Evolutionary conservation across 2,888 invertebrate species (phyloP).

Genomic region (Netelia melanura): DNA sequence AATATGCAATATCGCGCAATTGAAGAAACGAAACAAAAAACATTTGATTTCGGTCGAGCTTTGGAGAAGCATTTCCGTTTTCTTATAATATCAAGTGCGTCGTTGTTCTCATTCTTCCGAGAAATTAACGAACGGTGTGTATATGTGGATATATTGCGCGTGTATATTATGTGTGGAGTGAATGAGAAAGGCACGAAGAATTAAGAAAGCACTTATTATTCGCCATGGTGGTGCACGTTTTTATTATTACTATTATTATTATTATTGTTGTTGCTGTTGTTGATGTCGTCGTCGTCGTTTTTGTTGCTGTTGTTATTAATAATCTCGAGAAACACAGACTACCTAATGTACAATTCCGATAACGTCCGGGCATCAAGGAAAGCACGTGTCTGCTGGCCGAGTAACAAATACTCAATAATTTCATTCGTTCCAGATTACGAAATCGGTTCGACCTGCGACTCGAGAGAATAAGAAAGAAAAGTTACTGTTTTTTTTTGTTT

Average conservation of each 20-base stretch:
- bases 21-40: conserved; percentile 30
- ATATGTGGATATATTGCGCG: background rate
- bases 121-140: conserved; percentile 43
- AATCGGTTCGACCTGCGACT: conserved; percentile 37
- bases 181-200: conserved; percentile 80
- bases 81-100: conserved; percentile 44
- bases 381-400: conserved; percentile 68
- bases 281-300: too few species aligned
- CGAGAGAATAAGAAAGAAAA: background rate
- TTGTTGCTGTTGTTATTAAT: conserved; percentile 62
- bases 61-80: background rate
- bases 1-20: conserved; percentile 31
- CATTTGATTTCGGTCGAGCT: background rate
- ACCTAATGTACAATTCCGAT: conserved; percentile 77
- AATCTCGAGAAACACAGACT: conserved; percentile 74
- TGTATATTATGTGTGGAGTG: conserved; percentile 61
- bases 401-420: conserved; percentile 64
- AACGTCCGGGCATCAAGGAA: conserved; percentile 68
- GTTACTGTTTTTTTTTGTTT: conserved; percentile 1
- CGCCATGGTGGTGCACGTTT: conserved; percentile 69
- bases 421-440: conserved; percentile 65
- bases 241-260: conserved; percentile 63
- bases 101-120: conserved; percentile 53
- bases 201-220: conserved; percentile 81
- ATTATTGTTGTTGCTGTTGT: conserved; percentile 40